Evolutionary conservation across 1,140 invertebrate genomes (phyloP), one percentile per base, ranked within the genome.

Genomic region (Danaus melanippus): DNA sequence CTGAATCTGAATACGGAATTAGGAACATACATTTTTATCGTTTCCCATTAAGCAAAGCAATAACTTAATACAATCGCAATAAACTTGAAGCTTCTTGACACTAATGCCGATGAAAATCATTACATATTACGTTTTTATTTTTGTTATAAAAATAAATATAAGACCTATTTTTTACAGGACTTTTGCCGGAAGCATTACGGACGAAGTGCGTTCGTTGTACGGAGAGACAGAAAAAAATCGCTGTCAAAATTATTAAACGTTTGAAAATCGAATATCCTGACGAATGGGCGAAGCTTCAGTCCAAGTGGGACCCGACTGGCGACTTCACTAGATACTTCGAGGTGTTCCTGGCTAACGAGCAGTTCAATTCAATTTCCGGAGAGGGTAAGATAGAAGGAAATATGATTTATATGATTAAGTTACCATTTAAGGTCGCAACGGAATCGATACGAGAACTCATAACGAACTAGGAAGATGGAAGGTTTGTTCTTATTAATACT

Each of bases 121-220:
- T 15, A 15, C 15, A 15, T 15, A 15, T 15, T 15, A 15, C 15
- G 40, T 39, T 9, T 52, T 21, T 39, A 9, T 52, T n/a, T 52
- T 62, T 65, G 51, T 17, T 2, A 51, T 10, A 15, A 15, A 15
- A 15, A 15, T 15, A 15, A 15, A 15, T 15, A 15, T 15, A 42
- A 43, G n/a, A 15, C 32, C 2, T 52, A 42, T 52, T 50, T 52
- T 64, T 62, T 87, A 10, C 83, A 93, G 92, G 83, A 55, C 79
- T 90, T 60, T 73, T 92, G 17, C 91, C 91, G 21, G 91, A 92
- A 78, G 90, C 90, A 4, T 63, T 92, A 41, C 74, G 88, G 62
- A 91, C 89, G 48, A 90, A 91, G 57, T 92, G 91, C 66, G 64
- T 84, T 8, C 71, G 89, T 12, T 92, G 91, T 68, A 90, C 89